These are phyloP conservation scores for Trichechus manatus DNA, from an alignment of 2,113 vertebrate species.

Conservation along the genomic window DNA sequence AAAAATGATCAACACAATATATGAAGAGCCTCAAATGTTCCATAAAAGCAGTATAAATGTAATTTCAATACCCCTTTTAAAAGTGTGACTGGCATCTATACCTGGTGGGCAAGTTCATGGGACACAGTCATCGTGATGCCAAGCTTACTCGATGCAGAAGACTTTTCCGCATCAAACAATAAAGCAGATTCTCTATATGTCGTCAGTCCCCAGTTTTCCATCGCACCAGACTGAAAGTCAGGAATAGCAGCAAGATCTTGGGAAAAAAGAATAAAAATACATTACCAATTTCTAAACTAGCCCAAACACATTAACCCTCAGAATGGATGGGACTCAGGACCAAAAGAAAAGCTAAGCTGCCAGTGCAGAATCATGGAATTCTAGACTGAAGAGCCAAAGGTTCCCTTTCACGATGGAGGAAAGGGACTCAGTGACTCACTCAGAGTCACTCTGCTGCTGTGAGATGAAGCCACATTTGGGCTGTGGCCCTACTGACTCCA, in stretches of 20 bases:
- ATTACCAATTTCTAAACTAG: not conserved
- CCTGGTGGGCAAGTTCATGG: constrained; percentile 92
- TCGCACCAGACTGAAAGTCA: constrained; percentile 91
- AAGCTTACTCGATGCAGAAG: constrained; percentile 88
- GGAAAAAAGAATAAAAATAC: constrained; percentile 13
- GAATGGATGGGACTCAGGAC: not conserved
- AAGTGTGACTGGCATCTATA: constrained; percentile 46
- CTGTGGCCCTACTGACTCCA: not conserved
- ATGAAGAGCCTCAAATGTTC: not conserved
- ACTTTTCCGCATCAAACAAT: constrained; percentile 88
- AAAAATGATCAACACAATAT: not conserved
- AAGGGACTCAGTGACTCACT: not conserved
- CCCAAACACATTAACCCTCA: not conserved
- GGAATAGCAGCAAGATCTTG: constrained; percentile 91
- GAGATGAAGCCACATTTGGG: not conserved
- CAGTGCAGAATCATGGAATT: not conserved
- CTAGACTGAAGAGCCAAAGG: not conserved
- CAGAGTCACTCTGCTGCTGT: not conserved
- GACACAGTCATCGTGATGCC: constrained; percentile 88
- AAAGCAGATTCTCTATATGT: constrained; percentile 88
- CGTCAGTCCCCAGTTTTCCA: constrained; percentile 93
- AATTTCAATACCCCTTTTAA: not conserved
- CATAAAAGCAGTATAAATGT: not conserved
- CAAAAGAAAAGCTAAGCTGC: not conserved
- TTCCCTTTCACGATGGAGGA: not conserved